Evolutionary conservation across 2,797 vertebrate genomes (phyloP).

Genomic region (Onychomys torridus): DNA sequence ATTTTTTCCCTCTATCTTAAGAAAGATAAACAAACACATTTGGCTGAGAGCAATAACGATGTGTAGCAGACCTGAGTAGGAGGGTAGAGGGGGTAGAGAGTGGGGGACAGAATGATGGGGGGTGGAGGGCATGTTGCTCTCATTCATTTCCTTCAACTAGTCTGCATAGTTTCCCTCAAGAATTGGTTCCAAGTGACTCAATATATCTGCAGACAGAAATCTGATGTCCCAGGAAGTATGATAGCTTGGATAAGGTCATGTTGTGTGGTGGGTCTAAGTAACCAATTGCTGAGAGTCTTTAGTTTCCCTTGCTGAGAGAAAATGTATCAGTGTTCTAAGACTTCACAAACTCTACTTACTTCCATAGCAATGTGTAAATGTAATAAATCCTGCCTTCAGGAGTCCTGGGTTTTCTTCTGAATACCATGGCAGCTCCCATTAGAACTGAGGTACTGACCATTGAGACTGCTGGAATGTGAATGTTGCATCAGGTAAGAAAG

Average conservation of each 20-base stretch:
- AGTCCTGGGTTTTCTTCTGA: background rate
- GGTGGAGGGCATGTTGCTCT: background rate
- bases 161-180: background rate
- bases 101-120: no score
- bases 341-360: background rate
- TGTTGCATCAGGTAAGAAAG: background rate
- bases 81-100: no score
- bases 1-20: background rate
- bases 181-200: background rate
- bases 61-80: background rate
- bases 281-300: background rate
- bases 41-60: background rate
- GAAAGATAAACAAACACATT: background rate
- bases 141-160: conserved; percentile 1
- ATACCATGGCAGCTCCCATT: background rate
- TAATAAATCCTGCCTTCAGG: background rate
- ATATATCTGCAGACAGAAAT: background rate
- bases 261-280: background rate
- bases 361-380: background rate
- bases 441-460: background rate
- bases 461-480: background rate
- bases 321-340: background rate
- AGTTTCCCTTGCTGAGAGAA: background rate
- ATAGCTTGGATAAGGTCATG: background rate
- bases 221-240: background rate